Conservation (phyloP, 2,888 invertebrate species). For the Hirtodrosophila histrioides region DNA sequence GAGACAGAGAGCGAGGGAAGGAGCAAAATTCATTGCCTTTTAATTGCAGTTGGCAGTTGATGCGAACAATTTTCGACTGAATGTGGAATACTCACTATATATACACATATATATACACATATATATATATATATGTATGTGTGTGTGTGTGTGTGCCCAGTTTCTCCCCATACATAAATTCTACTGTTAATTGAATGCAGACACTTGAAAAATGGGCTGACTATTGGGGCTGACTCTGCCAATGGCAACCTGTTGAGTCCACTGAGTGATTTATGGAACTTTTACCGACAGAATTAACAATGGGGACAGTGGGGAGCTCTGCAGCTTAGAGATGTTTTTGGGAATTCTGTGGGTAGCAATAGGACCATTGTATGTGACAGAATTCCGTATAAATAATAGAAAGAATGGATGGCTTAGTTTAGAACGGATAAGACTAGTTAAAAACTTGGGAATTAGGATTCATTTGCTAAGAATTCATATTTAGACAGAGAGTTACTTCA, state of each 20-base stretch:
- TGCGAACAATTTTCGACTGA: conserved; percentile 60
- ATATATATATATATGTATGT: conserved; percentile 4
- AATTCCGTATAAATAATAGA: not conserved
- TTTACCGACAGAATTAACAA: conserved; percentile 36
- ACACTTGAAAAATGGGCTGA: conserved; percentile 68
- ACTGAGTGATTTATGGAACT: conserved; percentile 51
- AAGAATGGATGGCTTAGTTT: not conserved
- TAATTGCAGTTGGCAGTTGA: conserved; percentile 78
- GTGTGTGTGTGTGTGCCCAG: conserved; percentile 4
- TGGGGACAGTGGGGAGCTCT: conserved; percentile 9
- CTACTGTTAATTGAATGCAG: conserved; percentile 76
- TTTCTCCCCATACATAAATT: conserved; percentile 60
- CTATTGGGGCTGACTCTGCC: conserved; percentile 47
- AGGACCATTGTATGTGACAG: not conserved
- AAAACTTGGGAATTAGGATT: too few relatives aligned
- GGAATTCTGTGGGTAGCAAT: not conserved
- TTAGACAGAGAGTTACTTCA: too few relatives aligned
- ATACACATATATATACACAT: not conserved
- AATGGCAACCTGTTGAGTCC: conserved; percentile 65
- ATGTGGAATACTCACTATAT: conserved; percentile 30
- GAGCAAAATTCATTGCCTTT: conserved; percentile 77
- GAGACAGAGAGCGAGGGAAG: conserved; percentile 4
- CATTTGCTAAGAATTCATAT: too few relatives aligned
- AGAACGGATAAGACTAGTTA: not conserved
- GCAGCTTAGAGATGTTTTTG: conserved; percentile 12